Evolutionary conservation across 2,113 vertebrate species (phyloP).

Genomic region (Hiodon alosoides): DNA sequence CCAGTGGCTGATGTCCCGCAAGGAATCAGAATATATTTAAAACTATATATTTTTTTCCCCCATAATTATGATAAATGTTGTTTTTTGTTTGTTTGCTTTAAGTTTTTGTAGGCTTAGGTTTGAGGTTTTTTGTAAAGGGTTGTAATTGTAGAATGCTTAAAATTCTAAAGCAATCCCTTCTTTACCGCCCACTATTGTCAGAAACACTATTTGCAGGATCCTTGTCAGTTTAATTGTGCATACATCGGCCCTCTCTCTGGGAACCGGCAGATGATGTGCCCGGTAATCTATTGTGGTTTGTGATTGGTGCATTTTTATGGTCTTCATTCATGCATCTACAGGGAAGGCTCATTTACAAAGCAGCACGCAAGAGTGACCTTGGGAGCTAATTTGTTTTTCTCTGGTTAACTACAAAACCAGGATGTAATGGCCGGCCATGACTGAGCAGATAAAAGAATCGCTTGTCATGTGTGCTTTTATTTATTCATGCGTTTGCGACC

Average conservation of each 20-base stretch:
- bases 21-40: too few species aligned
- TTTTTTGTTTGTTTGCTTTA: too few species aligned
- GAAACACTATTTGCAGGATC: constrained; percentile 1
- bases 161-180: too few species aligned
- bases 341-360: constrained; percentile 55
- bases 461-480: constrained; percentile 28
- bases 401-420: constrained; percentile 53
- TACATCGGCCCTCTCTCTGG: constrained; percentile 1
- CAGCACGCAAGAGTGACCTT: constrained; percentile 59
- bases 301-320: constrained; percentile 59
- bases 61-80: too few species aligned
- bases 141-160: too few species aligned
- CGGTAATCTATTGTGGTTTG: constrained; percentile 45
- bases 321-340: constrained; percentile 57
- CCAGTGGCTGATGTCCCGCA: too few species aligned
- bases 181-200: constrained; percentile 3
- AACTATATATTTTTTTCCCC: too few species aligned
- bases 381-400: constrained; percentile 62
- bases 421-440: constrained; percentile 42
- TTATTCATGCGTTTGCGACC: constrained; percentile 24
- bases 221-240: constrained; percentile 2
- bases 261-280: not conserved
- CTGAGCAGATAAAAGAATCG: constrained; percentile 35
- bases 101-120: too few species aligned
- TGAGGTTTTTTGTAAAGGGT: too few species aligned